Evolutionary conservation across 2,888 invertebrate genomes (phyloP).

Genomic region (Aspidiotus destructor): DNA sequence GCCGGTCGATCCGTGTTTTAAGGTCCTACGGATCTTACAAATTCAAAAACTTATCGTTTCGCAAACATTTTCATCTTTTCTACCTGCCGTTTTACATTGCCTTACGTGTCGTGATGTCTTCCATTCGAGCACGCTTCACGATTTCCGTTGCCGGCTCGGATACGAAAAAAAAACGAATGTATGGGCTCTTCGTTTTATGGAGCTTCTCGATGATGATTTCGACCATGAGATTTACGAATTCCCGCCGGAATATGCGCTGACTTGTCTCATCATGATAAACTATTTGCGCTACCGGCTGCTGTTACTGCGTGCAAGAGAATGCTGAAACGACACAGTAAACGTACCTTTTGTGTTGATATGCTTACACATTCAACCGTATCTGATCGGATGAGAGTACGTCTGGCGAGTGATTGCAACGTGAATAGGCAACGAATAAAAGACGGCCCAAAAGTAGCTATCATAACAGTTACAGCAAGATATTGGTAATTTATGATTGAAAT

Average conservation of each 20-base stretch:
- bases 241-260: not conserved
- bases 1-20: too few relatives aligned
- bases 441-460: too few relatives aligned
- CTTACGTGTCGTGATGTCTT: not conserved
- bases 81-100: not conserved
- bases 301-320: not conserved
- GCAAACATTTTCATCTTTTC: not conserved
- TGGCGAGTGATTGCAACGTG: too few relatives aligned
- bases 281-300: constrained; percentile 3
- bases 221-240: not conserved
- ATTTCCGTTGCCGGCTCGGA: not conserved
- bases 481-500: too few relatives aligned
- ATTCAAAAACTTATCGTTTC: constrained; percentile 1
- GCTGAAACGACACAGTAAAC: not conserved
- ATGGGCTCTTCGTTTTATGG: not conserved
- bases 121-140: not conserved
- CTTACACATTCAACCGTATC: too few relatives aligned
- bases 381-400: too few relatives aligned
- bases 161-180: not conserved
- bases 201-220: not conserved
- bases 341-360: too few relatives aligned
- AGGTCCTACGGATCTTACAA: not conserved
- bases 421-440: too few relatives aligned
- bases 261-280: not conserved
- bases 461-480: too few relatives aligned